Percentiles rank a stretch among this genome's conserved stretches.
These are phyloP conservation scores for Drosophila persimilis DNA, from an alignment of 1,140 invertebrate species.

Conservation along the genomic window DNA sequence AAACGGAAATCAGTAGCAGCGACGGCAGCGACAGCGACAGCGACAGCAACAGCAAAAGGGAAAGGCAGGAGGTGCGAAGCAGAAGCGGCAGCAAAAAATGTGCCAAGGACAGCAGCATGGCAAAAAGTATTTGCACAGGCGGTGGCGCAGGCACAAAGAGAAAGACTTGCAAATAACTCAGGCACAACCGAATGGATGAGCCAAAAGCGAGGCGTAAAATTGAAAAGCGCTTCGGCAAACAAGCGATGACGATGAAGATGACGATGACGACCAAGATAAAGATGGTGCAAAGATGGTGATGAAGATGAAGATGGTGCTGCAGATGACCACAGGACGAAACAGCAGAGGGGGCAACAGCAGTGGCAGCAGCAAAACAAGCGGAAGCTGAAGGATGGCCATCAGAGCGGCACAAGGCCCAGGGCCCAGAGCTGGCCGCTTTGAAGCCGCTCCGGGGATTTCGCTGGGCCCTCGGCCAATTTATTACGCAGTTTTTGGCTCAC, in stretches of 20 bases:
- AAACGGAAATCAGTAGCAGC: slow-evolving; percentile 80
- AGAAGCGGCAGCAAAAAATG: slow-evolving; percentile 54
- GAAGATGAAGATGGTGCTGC: slow-evolving; percentile 4
- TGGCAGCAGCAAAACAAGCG: slow-evolving; percentile 54
- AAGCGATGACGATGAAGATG: slow-evolving; percentile 35
- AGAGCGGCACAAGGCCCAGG: slow-evolving; percentile 3
- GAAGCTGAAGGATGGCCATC: slow-evolving; percentile 40
- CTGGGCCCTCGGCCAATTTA: slow-evolving; percentile 54
- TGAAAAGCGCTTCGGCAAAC: slow-evolving; percentile 77
- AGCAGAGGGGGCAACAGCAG: neutral
- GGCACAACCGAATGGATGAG: slow-evolving; percentile 56
- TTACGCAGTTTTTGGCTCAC: slow-evolving; percentile 67
- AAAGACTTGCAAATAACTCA: slow-evolving; percentile 59
- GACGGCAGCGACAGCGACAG: slow-evolving; percentile 19
- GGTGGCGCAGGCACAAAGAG: slow-evolving; percentile 43
- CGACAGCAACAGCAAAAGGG: slow-evolving; percentile 19
- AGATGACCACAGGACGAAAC: neutral
- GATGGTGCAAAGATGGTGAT: slow-evolving; percentile 10
- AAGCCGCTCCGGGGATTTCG: slow-evolving; percentile 31
- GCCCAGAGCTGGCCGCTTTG: slow-evolving; percentile 24
- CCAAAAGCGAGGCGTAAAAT: slow-evolving; percentile 78
- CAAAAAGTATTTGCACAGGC: slow-evolving; percentile 66
- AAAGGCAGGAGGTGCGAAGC: too few relatives aligned
- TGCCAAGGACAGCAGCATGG: slow-evolving; percentile 73
- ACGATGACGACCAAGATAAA: slow-evolving; percentile 15